phyloP scores from a whole-genome alignment of 2,888 invertebrate genomes.

The Tetropium fuscum region DNA sequence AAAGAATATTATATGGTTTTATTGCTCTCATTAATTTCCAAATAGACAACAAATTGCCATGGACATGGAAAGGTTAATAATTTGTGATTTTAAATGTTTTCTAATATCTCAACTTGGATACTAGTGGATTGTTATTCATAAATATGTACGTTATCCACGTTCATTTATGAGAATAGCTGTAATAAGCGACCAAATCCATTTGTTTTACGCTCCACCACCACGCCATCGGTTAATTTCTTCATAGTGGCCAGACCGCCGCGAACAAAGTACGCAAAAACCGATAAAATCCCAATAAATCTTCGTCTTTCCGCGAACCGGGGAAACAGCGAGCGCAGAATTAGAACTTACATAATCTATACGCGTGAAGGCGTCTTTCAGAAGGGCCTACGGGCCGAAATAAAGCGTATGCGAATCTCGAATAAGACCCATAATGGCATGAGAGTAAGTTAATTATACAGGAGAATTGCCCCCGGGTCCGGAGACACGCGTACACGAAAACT shows the following conservation, averaged over 20 bases:
- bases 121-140: too few relatives aligned
- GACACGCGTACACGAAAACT: conserved; percentile 56
- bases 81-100: too few relatives aligned
- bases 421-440: conserved; percentile 61
- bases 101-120: too few relatives aligned
- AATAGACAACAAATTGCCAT: too few relatives aligned
- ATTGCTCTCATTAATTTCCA: too few relatives aligned
- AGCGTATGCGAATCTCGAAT: conserved; percentile 58
- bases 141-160: too few relatives aligned
- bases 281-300: conserved; percentile 57
- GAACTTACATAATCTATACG: conserved; percentile 60
- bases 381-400: conserved; percentile 55
- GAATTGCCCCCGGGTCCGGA: conserved; percentile 60
- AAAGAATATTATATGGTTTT: too few relatives aligned
- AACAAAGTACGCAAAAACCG: conserved; percentile 45
- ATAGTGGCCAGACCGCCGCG: conserved; percentile 12
- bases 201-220: background rate
- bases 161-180: background rate
- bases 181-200: background rate
- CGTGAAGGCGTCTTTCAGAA: conserved; percentile 60
- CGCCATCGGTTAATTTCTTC: conserved; percentile 14
- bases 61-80: too few relatives aligned
- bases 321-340: conserved; percentile 47
- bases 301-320: conserved; percentile 47
- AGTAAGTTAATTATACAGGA: conserved; percentile 65